Base-by-base conservation (phyloP, 2,888 invertebrate species). In the Lepidonotus clava region DNA sequence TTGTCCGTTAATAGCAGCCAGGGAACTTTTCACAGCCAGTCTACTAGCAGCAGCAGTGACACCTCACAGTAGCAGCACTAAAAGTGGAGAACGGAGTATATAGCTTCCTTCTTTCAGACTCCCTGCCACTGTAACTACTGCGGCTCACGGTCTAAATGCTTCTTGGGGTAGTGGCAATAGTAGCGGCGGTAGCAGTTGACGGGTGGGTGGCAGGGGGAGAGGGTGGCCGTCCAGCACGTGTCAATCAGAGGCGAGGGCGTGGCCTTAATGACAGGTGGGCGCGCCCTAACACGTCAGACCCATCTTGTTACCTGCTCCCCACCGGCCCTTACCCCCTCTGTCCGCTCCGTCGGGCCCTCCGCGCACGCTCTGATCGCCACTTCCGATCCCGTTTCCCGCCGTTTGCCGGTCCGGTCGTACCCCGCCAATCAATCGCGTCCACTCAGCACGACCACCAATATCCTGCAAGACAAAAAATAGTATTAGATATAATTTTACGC, bases 391-490 rank as follows among this genome's bases (percentile, higher is more conserved):
- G 46, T 46, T 34, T 34, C 71, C 71, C 71, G 71, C 11, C 21
- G 5, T 34, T 71, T 21, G 36, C 14, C 66, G 66, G 8, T 14
- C 18, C 46, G 18, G 8, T 18, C 8, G 18, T 18, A 46, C 46
- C 36, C 14, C 71, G 71, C 1, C 36, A 24, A 32, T 71, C 71
- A 71, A 5, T 36, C n/a, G 71, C 36, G 71, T 18, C 71, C 34
- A 34, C 36, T 34, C 38, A 38, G 71, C 14, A 11, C 36, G 36
- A 11, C 14, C 36, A n/a, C 36, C 71, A 71, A 71, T 71, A 71
- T 71, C 71, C 71, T 71, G 71, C 11, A 71, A 71, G n/a, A 71
- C 36, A 71, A 18, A 71, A 14, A 71, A 71, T 32, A 71, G 38
- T 1, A 1, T 14, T 38, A 71, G 1, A 34, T 71, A 34, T 71